Evolutionary conservation across 2,888 invertebrate species (phyloP).

Genomic region (Cosmorhoe ocellata): DNA sequence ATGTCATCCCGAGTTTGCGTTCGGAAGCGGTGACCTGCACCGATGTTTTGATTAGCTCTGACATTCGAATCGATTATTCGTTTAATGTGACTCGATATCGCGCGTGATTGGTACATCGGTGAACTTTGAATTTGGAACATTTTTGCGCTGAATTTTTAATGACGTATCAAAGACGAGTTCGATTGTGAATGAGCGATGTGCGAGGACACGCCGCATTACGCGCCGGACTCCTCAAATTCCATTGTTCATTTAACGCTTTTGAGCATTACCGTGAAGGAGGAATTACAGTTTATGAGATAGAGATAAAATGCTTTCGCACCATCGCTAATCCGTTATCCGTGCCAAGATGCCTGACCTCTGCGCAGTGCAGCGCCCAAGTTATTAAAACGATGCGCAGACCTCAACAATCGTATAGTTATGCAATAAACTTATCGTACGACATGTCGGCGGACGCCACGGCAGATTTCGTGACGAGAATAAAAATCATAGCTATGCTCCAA

Average conservation of each 20-base stretch:
- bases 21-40: constrained; percentile 77
- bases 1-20: constrained; percentile 73
- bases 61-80: constrained; percentile 79
- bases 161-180: neutral
- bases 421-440: constrained; percentile 61
- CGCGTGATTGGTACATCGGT: constrained; percentile 41
- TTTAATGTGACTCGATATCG: constrained; percentile 70
- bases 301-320: constrained; percentile 38
- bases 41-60: constrained; percentile 79
- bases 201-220: constrained; percentile 7
- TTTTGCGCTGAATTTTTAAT: constrained; percentile 13
- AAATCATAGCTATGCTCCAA: constrained; percentile 74
- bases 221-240: constrained; percentile 26
- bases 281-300: constrained; percentile 37
- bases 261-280: constrained; percentile 28
- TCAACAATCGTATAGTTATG: constrained; percentile 55
- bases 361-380: constrained; percentile 29
- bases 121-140: constrained; percentile 52
- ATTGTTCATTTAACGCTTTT: constrained; percentile 24
- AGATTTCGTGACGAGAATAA: constrained; percentile 70
- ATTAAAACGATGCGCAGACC: constrained; percentile 47
- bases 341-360: constrained; percentile 31
- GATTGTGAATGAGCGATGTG: constrained; percentile 21
- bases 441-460: constrained; percentile 53
- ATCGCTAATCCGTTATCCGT: constrained; percentile 38